phyloP scores from a whole-genome alignment of 2,113 vertebrate genomes.

The Copsychus sechellarum region DNA sequence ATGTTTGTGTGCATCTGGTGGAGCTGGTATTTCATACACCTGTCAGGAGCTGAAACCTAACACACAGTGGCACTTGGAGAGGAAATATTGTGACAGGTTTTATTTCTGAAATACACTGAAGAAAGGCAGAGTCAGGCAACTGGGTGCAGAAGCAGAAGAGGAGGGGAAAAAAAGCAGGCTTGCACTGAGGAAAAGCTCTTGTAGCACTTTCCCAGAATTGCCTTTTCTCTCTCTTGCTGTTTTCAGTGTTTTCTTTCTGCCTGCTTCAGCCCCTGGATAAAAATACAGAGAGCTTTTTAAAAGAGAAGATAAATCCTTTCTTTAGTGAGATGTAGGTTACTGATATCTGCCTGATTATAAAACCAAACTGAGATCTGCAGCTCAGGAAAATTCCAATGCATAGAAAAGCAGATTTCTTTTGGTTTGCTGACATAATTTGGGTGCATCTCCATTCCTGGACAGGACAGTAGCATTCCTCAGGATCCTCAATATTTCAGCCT shows the following conservation, averaged over 20 bases:
- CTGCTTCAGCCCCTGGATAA: background rate
- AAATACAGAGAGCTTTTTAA: constrained; percentile 32
- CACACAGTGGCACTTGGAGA: background rate
- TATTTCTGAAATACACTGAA: constrained; percentile 14
- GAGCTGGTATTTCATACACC: background rate
- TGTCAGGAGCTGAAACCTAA: background rate
- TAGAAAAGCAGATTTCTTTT: background rate
- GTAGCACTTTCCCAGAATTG: background rate
- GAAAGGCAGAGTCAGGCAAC: background rate
- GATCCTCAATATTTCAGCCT: background rate
- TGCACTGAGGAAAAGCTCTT: background rate
- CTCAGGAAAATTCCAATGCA: constrained; percentile 13
- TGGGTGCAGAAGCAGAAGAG: background rate
- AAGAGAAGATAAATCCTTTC: constrained; percentile 24
- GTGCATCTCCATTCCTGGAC: background rate
- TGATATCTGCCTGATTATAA: constrained; percentile 39
- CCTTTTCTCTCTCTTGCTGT: background rate
- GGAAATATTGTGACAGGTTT: constrained; percentile 27
- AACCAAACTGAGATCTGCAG: background rate
- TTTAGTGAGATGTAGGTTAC: constrained; percentile 33
- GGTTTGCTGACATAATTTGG: background rate
- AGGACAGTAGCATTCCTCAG: background rate
- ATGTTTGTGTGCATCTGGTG: accelerated
- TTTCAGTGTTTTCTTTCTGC: background rate
- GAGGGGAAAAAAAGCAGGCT: background rate